Percentiles rank a stretch among this genome's conserved stretches.
Evolutionary conservation across 2,888 invertebrate genomes (phyloP).

Genomic region (Folsomia candida): DNA sequence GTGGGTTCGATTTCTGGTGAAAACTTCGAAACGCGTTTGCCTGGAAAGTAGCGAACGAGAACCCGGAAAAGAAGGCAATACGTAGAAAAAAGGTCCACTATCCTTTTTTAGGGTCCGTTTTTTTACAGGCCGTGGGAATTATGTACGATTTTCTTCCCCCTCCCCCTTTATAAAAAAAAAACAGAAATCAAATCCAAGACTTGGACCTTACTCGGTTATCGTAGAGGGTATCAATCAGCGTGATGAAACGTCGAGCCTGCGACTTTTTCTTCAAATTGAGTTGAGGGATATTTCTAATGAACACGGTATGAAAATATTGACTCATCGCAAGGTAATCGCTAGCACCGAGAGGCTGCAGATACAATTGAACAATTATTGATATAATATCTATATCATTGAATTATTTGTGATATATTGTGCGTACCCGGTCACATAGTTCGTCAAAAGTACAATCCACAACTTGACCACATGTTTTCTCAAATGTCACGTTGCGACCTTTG

Average conservation of each 20-base stretch:
- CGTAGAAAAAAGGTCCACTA: background rate
- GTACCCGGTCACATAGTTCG: constrained; percentile 85
- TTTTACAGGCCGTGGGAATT: too few species aligned
- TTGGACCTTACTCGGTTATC: constrained; percentile 87
- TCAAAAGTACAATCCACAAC: constrained; percentile 83
- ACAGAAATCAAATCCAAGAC: too few species aligned
- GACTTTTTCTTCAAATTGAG: constrained; percentile 75
- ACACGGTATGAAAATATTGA: constrained; percentile 90
- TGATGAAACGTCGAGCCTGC: constrained; percentile 91
- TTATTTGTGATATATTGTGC: constrained; percentile 22
- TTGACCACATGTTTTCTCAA: constrained; percentile 86
- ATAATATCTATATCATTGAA: constrained; percentile 8
- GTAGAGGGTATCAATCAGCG: constrained; percentile 93
- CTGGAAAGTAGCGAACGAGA: too few species aligned
- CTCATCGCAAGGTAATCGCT: constrained; percentile 91
- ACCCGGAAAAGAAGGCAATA: too few species aligned
- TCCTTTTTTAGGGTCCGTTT: too few species aligned
- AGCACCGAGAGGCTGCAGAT: constrained; percentile 79
- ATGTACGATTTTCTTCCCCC: too few species aligned
- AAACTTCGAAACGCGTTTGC: too few species aligned
- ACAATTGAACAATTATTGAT: constrained; percentile 36
- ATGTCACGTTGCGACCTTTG: constrained; percentile 81
- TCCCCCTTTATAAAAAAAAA: too few species aligned
- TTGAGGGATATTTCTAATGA: constrained; percentile 84
- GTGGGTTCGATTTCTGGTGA: too few species aligned